These are phyloP conservation scores for Triplophysa bombifrons DNA, from an alignment of 2,797 vertebrate species.

Conservation along the genomic window DNA sequence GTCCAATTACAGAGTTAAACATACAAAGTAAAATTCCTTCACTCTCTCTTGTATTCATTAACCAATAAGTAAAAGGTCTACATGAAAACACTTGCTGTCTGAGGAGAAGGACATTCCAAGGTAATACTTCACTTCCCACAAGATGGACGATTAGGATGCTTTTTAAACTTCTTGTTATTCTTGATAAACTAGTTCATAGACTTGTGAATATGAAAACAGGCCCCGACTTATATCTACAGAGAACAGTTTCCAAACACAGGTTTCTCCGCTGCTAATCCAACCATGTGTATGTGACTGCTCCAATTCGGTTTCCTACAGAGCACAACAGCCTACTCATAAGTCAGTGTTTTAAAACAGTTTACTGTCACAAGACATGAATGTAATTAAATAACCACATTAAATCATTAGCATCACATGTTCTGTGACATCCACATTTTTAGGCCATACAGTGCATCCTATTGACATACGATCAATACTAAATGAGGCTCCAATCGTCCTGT, in stretches of 20 bases:
- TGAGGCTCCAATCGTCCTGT: slow-evolving; percentile 6
- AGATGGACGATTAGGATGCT: too few species aligned
- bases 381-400: slow-evolving; percentile 43
- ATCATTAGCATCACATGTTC: slow-evolving; percentile 16
- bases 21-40: neutral
- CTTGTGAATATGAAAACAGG: neutral
- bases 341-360: neutral
- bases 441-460: neutral
- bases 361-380: neutral
- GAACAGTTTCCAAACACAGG: neutral
- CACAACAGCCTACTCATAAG: neutral
- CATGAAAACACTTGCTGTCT: neutral
- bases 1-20: neutral
- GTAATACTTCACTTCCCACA: too few species aligned
- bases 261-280: neutral
- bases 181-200: too few species aligned
- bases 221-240: neutral
- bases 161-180: too few species aligned
- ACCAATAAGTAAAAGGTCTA: neutral
- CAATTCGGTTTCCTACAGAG: neutral
- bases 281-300: neutral
- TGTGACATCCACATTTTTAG: neutral
- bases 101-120: too few species aligned
- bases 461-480: slow-evolving; percentile 53
- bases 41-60: neutral